A percentile compares a stretch with the other conserved stretches of the same genome.
Conservation (phyloP, 2,888 invertebrate genomes). For the Drosophila tanythrix region DNA sequence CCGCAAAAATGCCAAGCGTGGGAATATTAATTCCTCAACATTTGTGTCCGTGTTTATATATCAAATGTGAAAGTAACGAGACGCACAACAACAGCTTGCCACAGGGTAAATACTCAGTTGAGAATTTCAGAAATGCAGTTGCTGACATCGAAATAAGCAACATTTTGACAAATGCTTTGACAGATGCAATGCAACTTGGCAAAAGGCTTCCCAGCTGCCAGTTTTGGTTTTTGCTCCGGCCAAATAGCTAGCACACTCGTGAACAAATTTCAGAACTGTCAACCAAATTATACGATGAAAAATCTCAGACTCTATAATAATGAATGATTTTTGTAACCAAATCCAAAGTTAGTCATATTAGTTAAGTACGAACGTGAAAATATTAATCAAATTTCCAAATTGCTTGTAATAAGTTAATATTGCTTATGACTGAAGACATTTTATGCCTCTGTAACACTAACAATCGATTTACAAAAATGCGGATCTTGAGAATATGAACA, state of each 20-base stretch:
- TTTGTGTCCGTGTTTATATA: conserved; percentile 4
- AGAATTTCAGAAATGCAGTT: conserved; percentile 66
- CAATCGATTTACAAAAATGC: neutral
- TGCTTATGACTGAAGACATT: neutral
- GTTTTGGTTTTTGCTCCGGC: conserved; percentile 1
- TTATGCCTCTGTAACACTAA: neutral
- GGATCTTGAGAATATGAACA: neutral
- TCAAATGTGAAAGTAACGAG: conserved; percentile 29
- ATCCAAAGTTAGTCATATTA: neutral
- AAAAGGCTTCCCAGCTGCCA: conserved; percentile 23
- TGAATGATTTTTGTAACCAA: neutral
- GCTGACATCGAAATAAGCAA: conserved; percentile 75
- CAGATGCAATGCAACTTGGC: conserved; percentile 65
- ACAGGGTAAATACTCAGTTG: conserved; percentile 50
- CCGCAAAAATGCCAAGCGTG: conserved; percentile 19
- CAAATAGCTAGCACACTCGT: conserved; percentile 4
- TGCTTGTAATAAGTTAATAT: too few species aligned
- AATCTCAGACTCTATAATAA: neutral
- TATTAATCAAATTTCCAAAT: neutral
- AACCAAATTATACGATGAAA: neutral
- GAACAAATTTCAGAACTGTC: neutral
- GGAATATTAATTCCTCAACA: neutral
- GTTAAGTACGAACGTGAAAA: neutral
- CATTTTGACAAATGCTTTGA: conserved; percentile 77
- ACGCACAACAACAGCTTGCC: conserved; percentile 2